A percentile compares a stretch with the other conserved stretches of the same genome.
Conservation (phyloP, 1,140 invertebrate species). For the Ctenoplectra terminalis region DNA sequence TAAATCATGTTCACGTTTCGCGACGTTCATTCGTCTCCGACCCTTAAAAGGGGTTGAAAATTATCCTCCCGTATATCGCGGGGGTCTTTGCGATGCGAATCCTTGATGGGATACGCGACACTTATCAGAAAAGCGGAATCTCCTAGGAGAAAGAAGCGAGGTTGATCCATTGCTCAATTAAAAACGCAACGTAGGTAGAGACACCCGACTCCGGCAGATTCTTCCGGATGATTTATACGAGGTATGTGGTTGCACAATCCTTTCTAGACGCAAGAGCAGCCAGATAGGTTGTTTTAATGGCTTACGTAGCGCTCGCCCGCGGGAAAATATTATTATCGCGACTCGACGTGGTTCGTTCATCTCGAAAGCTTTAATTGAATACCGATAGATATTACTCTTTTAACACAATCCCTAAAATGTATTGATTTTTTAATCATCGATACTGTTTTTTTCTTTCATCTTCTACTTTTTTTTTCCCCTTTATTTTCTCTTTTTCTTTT, state of each 20-base stretch:
- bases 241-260: slow-evolving; percentile 26
- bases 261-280: slow-evolving; percentile 14
- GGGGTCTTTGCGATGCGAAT: too few species aligned
- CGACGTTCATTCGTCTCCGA: too few species aligned
- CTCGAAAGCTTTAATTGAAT: neutral
- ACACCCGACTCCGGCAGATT: slow-evolving; percentile 10
- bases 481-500: too few species aligned
- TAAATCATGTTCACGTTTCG: neutral
- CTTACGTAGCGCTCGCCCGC: neutral
- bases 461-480: too few species aligned
- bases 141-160: neutral
- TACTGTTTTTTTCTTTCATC: too few species aligned
- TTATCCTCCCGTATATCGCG: too few species aligned
- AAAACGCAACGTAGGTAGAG: slow-evolving; percentile 2
- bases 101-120: neutral
- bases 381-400: neutral
- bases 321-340: slow-evolving; percentile 15
- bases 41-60: too few species aligned
- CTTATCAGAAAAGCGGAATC: neutral
- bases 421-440: too few species aligned
- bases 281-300: neutral
- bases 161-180: neutral
- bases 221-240: slow-evolving; percentile 44
- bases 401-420: neutral
- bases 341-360: neutral